Evolutionary conservation across 2,113 vertebrate genomes (phyloP), one percentile per base, ranked within the genome.

Genomic region (Gallinago paraguaiae): DNA sequence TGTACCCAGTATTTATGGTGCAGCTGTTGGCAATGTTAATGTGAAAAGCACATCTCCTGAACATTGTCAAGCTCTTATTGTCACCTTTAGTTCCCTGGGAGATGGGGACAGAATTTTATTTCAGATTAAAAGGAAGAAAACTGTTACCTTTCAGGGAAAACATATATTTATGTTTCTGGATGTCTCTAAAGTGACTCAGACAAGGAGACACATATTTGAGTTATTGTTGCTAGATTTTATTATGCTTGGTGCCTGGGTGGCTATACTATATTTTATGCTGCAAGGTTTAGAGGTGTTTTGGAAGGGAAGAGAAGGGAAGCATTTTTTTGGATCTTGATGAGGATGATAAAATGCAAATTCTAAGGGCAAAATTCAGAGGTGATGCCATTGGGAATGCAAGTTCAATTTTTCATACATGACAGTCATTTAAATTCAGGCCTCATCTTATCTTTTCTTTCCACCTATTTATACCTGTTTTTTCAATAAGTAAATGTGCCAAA

Each of bases 181-280:
- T 96, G 92, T 96, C 95, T 96, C 96, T 92, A 93, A 97, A 96
- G 83, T 97, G 96, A 95, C 92, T 97, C 95, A 92, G 96, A 95
- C 92, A 94, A 95, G 88, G 88, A 95, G 96, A 96, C 93, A 92
- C 92, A 51, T 87, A 94, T 94, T 85, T 97, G 96, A 97, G 84
- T 96, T 97, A 96, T 95, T 96, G 92, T 96, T 94, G 67, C 92
- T 96, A 89, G 88, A 92, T 96, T 97, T 95, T 95, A 96, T 97
- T 96, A 95, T 92, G 37, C 92, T 82, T 95, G 92, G 92, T 94
- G 96, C 95, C 93, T 92, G 83, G 88, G 93, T 96, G 93, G 84
- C 92, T 94, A 17, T 93, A 77, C 95, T 92, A 74, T 96, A 95
- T 97, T 96, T 96, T 93, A 96, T 95, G 30, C 78, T 95, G 81